Conservation (phyloP, 2,113 vertebrate genomes). For the Sula dactylatra region DNA sequence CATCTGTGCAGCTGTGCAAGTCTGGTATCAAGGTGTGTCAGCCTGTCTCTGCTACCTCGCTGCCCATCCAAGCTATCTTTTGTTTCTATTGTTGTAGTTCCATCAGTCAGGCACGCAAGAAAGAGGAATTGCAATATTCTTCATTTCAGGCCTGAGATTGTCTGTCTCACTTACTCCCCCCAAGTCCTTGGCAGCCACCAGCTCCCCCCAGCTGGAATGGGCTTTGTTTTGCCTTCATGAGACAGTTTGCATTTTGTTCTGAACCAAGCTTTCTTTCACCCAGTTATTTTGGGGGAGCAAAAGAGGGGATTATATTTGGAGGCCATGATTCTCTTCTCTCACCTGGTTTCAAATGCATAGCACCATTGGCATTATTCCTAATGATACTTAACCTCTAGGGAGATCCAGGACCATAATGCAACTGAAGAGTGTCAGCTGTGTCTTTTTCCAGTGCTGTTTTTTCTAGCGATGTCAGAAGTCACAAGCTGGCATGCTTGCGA, state of each 20-base stretch:
- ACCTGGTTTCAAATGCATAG: background rate
- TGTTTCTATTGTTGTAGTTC: constrained; percentile 37
- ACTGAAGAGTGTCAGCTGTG: background rate
- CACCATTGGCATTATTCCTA: background rate
- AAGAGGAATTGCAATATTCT: background rate
- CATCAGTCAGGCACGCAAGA: background rate
- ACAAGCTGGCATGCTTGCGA: background rate
- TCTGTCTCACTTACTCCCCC: background rate
- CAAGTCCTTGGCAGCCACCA: background rate
- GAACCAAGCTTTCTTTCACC: background rate
- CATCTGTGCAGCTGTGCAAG: constrained; percentile 61
- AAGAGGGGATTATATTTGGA: background rate
- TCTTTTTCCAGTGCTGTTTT: background rate
- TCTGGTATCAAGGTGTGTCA: constrained; percentile 54
- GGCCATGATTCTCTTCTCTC: background rate
- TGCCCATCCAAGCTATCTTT: constrained; percentile 51
- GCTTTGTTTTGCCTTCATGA: constrained; percentile 22
- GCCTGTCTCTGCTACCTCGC: background rate
- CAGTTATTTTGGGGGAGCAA: rapidly evolving
- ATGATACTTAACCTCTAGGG: background rate
- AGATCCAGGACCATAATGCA: background rate
- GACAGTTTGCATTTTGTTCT: background rate
- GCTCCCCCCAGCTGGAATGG: background rate
- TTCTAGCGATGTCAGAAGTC: constrained; percentile 1
- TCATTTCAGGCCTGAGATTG: background rate